Evolutionary conservation across 2,797 vertebrate genomes (phyloP).

Genomic region (Lagorchestes hirsutus): DNA sequence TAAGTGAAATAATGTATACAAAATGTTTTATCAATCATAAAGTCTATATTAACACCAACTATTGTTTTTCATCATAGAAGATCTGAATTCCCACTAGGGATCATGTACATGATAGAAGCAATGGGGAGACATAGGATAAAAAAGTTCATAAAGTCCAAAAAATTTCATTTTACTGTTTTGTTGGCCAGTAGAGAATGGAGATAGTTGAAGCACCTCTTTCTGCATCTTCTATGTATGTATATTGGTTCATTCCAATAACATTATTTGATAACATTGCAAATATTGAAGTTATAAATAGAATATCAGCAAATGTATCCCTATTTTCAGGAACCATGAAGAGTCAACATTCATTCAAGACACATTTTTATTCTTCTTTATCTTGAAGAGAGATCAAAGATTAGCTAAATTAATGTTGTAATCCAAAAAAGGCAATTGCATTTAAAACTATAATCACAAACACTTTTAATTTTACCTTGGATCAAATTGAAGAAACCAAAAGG

Average conservation of each 20-base stretch:
- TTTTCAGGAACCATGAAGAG: background rate
- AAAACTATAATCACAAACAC: conserved; percentile 27
- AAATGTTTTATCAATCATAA: background rate
- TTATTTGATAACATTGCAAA: background rate
- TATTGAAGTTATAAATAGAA: background rate
- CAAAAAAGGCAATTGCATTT: conserved; percentile 32
- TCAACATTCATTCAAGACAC: background rate
- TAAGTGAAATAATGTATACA: background rate
- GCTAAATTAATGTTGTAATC: conserved; percentile 37
- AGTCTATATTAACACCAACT: background rate
- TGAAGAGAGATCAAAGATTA: background rate
- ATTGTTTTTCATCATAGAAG: background rate
- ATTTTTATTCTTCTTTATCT: background rate
- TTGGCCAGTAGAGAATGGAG: background rate
- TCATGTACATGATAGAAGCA: background rate
- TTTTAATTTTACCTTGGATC: conserved; percentile 27
- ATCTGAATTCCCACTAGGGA: background rate
- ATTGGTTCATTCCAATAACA: background rate
- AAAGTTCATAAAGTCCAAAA: background rate
- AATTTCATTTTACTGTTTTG: background rate
- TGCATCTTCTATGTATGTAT: background rate
- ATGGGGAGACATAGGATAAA: background rate
- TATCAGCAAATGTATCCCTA: background rate
- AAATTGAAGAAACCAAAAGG: conserved; percentile 1
- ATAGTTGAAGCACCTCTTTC: background rate